phyloP scores from a whole-genome alignment of 2,113 vertebrate genomes.

The Gobiocypris rarus region DNA sequence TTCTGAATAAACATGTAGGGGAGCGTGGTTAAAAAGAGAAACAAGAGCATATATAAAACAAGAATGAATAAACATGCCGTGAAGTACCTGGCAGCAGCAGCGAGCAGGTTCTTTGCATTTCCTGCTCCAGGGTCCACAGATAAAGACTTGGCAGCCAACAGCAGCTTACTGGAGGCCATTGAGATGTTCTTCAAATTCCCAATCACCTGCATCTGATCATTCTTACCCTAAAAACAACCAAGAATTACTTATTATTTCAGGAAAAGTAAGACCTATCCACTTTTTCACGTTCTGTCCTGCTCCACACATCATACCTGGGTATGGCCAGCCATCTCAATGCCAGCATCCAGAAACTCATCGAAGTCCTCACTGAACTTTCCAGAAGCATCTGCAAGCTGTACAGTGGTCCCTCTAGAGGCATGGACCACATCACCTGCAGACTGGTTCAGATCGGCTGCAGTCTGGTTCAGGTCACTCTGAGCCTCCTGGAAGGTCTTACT shows the following conservation, averaged over 20 bases:
- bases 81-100: conserved; percentile 91
- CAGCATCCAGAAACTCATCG: conserved; percentile 96
- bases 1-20: conserved; percentile 73
- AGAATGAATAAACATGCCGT: neutral
- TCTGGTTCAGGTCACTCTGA: conserved; percentile 95
- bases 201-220: conserved; percentile 97
- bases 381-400: conserved; percentile 89
- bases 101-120: conserved; percentile 94
- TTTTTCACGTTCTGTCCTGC: neutral
- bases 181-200: conserved; percentile 98
- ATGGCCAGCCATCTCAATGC: conserved; percentile 98
- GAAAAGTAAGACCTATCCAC: neutral
- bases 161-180: conserved; percentile 96
- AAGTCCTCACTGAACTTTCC: conserved; percentile 98
- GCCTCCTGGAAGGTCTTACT: conserved; percentile 96
- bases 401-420: conserved; percentile 89
- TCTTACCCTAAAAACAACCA: conserved; percentile 81
- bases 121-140: conserved; percentile 95
- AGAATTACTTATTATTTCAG: neutral
- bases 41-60: neutral
- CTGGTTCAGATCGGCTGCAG: conserved; percentile 94
- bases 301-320: conserved; percentile 81
- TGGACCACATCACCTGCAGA: conserved; percentile 96
- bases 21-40: conserved; percentile 52
- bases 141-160: conserved; percentile 94